Conservation (phyloP, 1,140 invertebrate genomes). For the Ephestia elutella region DNA sequence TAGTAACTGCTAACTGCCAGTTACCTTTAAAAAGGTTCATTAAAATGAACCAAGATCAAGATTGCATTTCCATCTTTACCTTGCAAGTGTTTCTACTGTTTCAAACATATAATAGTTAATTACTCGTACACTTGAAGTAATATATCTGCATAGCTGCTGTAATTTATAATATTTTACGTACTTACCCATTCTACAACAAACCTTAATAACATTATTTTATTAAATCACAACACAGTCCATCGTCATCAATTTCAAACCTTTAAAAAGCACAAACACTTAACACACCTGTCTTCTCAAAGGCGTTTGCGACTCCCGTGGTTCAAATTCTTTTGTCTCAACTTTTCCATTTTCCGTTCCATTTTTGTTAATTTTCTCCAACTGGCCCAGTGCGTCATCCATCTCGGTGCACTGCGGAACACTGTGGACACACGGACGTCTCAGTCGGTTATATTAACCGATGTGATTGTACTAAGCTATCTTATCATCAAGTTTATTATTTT, state of each 20-base stretch:
- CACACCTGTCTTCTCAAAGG: slow-evolving; percentile 58
- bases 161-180: no score
- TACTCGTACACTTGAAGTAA: no score
- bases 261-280: slow-evolving; percentile 1
- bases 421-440: slow-evolving; percentile 20
- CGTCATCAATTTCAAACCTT: background rate
- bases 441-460: slow-evolving; percentile 30
- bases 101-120: no score
- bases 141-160: no score
- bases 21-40: no score
- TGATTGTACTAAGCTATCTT: slow-evolving; percentile 46
- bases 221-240: no score
- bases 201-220: no score
- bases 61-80: no score
- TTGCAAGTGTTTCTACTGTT: no score
- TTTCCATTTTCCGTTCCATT: slow-evolving; percentile 34
- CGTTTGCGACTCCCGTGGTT: slow-evolving; percentile 16
- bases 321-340: slow-evolving; percentile 26
- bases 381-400: slow-evolving; percentile 42
- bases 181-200: no score
- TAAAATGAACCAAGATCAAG: no score
- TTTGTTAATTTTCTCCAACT: slow-evolving; percentile 52
- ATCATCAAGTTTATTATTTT: slow-evolving; percentile 23
- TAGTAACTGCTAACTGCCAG: no score
- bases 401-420: slow-evolving; percentile 10